These are phyloP conservation scores for Hypomecis punctinalis DNA, from an alignment of 2,888 invertebrate species.

Conservation along the genomic window DNA sequence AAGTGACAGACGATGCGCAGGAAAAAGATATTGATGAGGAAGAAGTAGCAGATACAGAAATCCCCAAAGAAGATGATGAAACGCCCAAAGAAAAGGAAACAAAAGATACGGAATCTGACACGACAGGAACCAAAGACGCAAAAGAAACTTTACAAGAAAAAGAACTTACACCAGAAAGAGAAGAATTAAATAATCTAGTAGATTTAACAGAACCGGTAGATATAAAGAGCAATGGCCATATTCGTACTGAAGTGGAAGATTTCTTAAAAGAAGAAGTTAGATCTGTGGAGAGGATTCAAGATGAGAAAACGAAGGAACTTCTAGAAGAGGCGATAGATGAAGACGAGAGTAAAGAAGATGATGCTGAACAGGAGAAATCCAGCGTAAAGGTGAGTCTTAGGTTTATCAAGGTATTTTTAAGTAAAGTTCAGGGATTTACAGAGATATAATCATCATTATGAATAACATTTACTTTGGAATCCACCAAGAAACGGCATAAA, in stretches of 20 bases:
- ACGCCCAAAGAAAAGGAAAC: neutral
- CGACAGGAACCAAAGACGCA: constrained; percentile 25
- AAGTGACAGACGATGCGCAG: too few relatives aligned
- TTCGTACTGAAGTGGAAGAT: constrained; percentile 57
- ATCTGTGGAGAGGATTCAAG: constrained; percentile 51
- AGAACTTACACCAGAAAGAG: constrained; percentile 31
- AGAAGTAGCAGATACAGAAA: neutral
- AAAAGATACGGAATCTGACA: neutral
- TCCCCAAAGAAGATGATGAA: neutral
- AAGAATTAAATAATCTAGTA: constrained; percentile 48
- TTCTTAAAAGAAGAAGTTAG: constrained; percentile 61
- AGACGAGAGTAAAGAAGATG: constrained; percentile 52
- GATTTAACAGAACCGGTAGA: constrained; percentile 53
- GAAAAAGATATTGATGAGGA: neutral
- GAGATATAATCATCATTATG: too few relatives aligned
- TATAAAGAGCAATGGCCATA: constrained; percentile 55
- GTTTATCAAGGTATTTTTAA: constrained; percentile 11
- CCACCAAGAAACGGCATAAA: too few relatives aligned
- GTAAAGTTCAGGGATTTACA: too few relatives aligned
- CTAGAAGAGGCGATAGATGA: constrained; percentile 72
- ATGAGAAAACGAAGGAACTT: constrained; percentile 67
- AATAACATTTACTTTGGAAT: too few relatives aligned
- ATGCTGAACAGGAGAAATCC: constrained; percentile 65
- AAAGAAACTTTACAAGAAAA: constrained; percentile 41
- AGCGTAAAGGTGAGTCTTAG: constrained; percentile 73